Evolutionary conservation across 1,140 invertebrate genomes (phyloP), one percentile per base, ranked within the genome.

Genomic region (Cotesia typhae): DNA sequence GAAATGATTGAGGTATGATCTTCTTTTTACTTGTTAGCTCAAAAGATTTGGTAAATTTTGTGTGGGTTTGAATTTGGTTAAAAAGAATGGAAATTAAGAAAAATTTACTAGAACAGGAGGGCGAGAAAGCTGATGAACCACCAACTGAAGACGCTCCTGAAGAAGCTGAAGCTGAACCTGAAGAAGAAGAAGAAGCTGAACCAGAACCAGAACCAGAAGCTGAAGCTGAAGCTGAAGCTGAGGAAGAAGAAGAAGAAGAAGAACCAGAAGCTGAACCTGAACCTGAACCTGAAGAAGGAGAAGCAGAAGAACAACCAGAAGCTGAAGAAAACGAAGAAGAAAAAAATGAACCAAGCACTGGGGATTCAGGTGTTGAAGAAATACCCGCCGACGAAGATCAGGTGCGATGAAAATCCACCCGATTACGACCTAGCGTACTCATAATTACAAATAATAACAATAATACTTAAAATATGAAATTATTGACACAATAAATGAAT

Each of bases 361-460:
- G 79, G 2, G 82, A 84, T 57, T 85, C 84, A 20, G 84, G 80
- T 6, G 79, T 84, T 10, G 83, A 80, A 60, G 79, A 84, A 59
- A 76, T 77, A 10, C 57, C 71, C 47, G 80, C 82, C 76, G 82
- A 82, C 28, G 84, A 87, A 63, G 82, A 84, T 72, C 81, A 87
- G 80, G 85, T 87, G 81, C 72, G 77, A 77, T 28, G 63, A 71
- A 41, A 35, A 66, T 66, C 64, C 67, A 72, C 63, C 64, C 70
- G 37, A 67, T 67, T 52, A 70, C 17, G 51, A 47, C 10, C 28
- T 63, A 57, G 38, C 12, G 14, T 20, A 36, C 41, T 47, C 41
- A 6, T 7, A 7, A 28, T 28, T 47, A 47, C 41, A 6, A 10
- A 47, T 47, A 47, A 9, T 47, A 6, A 47, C 6, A 47, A 47